A percentile compares a stretch with the other conserved stretches of the same genome.
Evolutionary conservation across 2,113 vertebrate genomes (phyloP).

Genomic region (Colinus virginianus): DNA sequence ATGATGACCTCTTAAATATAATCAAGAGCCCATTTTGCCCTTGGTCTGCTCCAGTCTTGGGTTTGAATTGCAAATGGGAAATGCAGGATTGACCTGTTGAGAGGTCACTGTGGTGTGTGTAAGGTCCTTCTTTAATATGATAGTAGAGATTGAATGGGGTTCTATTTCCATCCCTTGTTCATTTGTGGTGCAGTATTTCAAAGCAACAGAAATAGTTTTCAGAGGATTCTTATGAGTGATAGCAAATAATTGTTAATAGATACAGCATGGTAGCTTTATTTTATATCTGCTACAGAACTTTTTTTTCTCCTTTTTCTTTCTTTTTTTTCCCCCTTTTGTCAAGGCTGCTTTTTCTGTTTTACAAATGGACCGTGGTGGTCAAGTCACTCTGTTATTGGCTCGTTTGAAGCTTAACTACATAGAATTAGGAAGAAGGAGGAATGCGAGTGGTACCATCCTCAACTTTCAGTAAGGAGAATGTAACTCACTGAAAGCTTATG

Average conservation of each 20-base stretch:
- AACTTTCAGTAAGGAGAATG: conserved; percentile 39
- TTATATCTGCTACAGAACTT: conserved; percentile 46
- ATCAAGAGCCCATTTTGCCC: conserved; percentile 83
- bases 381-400: conserved; percentile 56
- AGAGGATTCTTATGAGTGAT: conserved; percentile 73
- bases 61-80: conserved; percentile 86
- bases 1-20: conserved; percentile 81
- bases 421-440: conserved; percentile 71
- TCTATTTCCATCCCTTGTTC: conserved; percentile 79
- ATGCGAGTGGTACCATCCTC: conserved; percentile 51
- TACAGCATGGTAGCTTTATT: conserved; percentile 69
- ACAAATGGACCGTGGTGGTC: conserved; percentile 58
- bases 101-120: conserved; percentile 78
- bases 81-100: conserved; percentile 76
- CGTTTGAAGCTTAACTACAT: conserved; percentile 75
- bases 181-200: conserved; percentile 80
- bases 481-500: conserved; percentile 24
- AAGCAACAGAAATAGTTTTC: conserved; percentile 78
- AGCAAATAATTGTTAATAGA: conserved; percentile 80
- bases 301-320: not conserved
- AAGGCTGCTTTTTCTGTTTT: conserved; percentile 63
- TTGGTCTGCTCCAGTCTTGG: conserved; percentile 76
- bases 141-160: conserved; percentile 75
- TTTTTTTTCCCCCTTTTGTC: not conserved
- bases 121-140: conserved; percentile 82